These are phyloP conservation scores for Campylomormyrus tamandua DNA, from an alignment of 2,113 vertebrate species.

Conservation along the genomic window DNA sequence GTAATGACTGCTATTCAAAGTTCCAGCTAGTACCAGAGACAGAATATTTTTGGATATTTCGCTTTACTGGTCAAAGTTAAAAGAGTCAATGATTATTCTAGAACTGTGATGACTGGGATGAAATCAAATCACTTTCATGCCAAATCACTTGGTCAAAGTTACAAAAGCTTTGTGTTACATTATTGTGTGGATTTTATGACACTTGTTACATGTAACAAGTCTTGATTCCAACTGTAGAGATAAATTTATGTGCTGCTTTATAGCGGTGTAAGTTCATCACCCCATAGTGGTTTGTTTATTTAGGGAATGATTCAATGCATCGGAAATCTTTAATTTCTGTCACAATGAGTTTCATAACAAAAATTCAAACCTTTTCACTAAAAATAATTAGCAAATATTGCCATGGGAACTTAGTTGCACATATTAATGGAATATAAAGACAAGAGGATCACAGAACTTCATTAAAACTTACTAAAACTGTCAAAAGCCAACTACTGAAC, in stretches of 20 bases:
- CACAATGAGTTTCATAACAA: not conserved
- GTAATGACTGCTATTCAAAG: not conserved
- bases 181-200: not conserved
- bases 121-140: not conserved
- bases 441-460: not conserved
- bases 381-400: not conserved
- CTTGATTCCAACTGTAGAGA: not conserved
- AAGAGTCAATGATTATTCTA: not conserved
- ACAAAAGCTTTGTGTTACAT: not conserved
- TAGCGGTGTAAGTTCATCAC: not conserved
- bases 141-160: not conserved
- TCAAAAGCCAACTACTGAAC: not conserved
- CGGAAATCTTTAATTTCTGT: not conserved
- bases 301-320: not conserved
- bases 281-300: not conserved
- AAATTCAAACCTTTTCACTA: not conserved
- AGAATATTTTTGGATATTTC: not conserved
- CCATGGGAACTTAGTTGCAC: not conserved
- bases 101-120: not conserved
- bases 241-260: not conserved
- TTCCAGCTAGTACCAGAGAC: not conserved
- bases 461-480: not conserved
- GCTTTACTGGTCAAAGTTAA: not conserved
- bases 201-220: not conserved
- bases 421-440: not conserved